Percentiles rank a stretch among this genome's conserved stretches.
Evolutionary conservation across 2,113 vertebrate genomes (phyloP).

Genomic region (Ginglymostoma cirratum): DNA sequence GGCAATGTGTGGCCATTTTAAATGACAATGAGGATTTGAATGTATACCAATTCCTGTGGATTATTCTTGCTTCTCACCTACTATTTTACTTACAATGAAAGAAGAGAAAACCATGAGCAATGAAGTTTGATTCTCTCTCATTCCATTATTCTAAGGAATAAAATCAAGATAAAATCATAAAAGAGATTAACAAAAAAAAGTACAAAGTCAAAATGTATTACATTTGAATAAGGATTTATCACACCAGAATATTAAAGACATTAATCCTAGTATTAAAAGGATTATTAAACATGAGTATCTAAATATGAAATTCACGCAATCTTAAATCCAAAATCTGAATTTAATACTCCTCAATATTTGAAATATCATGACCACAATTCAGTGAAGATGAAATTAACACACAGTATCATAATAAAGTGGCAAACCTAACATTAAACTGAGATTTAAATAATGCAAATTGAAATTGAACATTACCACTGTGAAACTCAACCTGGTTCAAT

Average conservation of each 20-base stretch:
- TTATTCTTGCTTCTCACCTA: background rate
- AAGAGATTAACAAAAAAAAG: background rate
- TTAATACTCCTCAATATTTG: background rate
- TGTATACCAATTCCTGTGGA: background rate
- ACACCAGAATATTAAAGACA: constrained; percentile 7
- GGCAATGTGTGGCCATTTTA: background rate
- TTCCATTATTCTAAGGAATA: background rate
- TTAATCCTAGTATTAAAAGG: background rate
- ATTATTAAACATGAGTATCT: background rate
- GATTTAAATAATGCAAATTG: background rate
- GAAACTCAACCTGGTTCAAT: background rate
- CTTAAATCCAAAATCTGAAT: background rate
- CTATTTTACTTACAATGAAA: background rate
- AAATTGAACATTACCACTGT: background rate
- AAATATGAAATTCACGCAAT: constrained; percentile 1
- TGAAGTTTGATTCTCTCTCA: background rate
- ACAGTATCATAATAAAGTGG: background rate
- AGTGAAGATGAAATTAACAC: background rate
- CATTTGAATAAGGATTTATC: background rate
- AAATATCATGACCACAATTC: background rate
- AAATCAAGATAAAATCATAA: constrained; percentile 17
- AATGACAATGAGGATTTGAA: background rate
- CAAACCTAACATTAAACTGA: background rate
- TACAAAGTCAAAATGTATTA: background rate
- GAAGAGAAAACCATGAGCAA: background rate